Conservation (phyloP, 2,888 invertebrate species). For the Ptychoptera contaminata region DNA sequence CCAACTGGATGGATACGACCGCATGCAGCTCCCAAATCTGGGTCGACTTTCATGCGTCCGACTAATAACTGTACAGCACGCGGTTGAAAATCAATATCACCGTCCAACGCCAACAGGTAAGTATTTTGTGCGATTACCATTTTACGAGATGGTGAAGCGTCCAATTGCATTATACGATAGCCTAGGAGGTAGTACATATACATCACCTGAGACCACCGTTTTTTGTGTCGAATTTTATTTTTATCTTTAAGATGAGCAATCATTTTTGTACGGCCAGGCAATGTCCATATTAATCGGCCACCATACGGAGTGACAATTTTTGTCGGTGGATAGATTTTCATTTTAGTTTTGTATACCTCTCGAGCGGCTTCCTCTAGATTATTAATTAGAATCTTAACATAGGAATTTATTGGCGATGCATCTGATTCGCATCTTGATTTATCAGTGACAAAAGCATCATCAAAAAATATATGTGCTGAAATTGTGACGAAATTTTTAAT, state of each 20-base stretch:
- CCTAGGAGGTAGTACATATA: conserved; percentile 88
- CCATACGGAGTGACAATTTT: conserved; percentile 76
- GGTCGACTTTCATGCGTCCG: conserved; percentile 75
- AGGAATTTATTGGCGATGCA: conserved; percentile 64
- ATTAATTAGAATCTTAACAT: conserved; percentile 55
- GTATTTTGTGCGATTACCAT: conserved; percentile 64
- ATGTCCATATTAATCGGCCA: conserved; percentile 64
- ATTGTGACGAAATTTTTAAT: conserved; percentile 7
- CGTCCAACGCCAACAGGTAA: conserved; percentile 68
- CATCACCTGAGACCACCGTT: conserved; percentile 91
- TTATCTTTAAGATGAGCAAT: conserved; percentile 83
- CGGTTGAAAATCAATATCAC: conserved; percentile 79
- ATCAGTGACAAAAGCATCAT: conserved; percentile 63
- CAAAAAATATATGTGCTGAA: conserved; percentile 67
- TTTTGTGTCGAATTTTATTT: conserved; percentile 71
- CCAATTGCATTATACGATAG: conserved; percentile 54
- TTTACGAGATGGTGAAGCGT: conserved; percentile 31
- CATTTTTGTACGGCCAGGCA: conserved; percentile 73
- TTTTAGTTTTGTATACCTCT: conserved; percentile 49
- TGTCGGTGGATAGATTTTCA: conserved; percentile 46
- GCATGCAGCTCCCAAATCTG: conserved; percentile 69
- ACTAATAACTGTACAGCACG: conserved; percentile 60
- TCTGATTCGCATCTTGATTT: conserved; percentile 27
- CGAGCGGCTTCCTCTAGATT: conserved; percentile 62
- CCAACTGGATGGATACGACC: conserved; percentile 83